Percentiles rank a stretch among this genome's conserved stretches.
Evolutionary conservation across 1,140 invertebrate genomes (phyloP).

Genomic region (Heliconius himera): DNA sequence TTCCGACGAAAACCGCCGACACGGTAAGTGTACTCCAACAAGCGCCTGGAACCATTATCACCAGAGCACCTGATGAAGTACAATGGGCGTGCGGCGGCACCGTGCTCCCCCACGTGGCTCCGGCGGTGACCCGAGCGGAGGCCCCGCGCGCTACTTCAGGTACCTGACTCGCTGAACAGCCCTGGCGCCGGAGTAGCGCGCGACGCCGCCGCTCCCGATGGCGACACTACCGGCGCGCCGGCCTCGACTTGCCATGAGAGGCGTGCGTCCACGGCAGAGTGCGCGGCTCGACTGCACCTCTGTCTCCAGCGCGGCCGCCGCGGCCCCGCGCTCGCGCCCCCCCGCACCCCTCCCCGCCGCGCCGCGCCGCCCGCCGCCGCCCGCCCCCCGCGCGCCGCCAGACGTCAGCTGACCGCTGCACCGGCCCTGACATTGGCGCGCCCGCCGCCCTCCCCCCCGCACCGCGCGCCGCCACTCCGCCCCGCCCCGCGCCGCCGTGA

Average conservation of each 20-base stretch:
- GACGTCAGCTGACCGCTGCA: conserved; percentile 80
- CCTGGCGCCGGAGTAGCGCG: conserved; percentile 77
- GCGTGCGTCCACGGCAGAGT: conserved; percentile 57
- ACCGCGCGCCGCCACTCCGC: conserved; percentile 41
- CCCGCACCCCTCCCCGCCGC: not conserved
- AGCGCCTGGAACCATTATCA: conserved; percentile 93
- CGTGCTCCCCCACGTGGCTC: conserved; percentile 23
- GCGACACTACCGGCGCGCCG: conserved; percentile 9
- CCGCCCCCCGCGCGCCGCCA: conserved; percentile 73
- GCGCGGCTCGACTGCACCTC: conserved; percentile 69
- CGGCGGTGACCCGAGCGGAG: conserved; percentile 55
- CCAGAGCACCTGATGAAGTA: conserved; percentile 99
- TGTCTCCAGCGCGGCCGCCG: not conserved
- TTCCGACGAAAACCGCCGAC: conserved; percentile 77
- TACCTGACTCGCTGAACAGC: conserved; percentile 92
- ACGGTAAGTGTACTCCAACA: conserved; percentile 96
- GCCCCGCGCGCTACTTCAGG: conserved; percentile 98
- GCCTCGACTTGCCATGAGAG: conserved; percentile 47
- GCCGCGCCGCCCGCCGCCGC: conserved; percentile 68
- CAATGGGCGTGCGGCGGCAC: conserved; percentile 93
- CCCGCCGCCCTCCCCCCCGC: conserved; percentile 53
- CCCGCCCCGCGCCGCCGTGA: conserved; percentile 77
- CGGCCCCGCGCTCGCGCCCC: not conserved
- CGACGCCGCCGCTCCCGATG: conserved; percentile 64
- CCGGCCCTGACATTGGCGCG: conserved; percentile 80